These are phyloP conservation scores for Porites lobata DNA, from an alignment of 92 coral and sea anemone genomes.

Conservation along the genomic window DNA sequence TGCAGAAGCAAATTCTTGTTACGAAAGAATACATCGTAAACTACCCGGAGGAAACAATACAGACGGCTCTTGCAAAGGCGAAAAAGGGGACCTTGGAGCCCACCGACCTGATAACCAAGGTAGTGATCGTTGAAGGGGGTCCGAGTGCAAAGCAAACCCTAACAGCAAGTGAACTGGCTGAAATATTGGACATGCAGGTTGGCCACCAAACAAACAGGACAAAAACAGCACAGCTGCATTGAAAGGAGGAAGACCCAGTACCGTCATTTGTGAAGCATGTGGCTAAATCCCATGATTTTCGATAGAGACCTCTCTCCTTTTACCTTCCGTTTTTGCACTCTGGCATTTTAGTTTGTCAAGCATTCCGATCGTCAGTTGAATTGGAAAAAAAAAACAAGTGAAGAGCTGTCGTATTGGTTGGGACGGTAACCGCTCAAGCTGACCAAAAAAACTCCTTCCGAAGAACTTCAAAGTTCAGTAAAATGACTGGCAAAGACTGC, in stretches of 20 bases:
- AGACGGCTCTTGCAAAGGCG: slow-evolving; percentile 33
- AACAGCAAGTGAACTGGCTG: slow-evolving; percentile 93
- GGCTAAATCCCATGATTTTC: no score
- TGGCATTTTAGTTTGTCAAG: background rate
- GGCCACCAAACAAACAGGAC: slow-evolving; percentile 68
- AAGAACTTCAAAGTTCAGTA: no score
- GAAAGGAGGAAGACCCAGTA: background rate
- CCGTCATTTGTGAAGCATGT: no score
- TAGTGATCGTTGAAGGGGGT: slow-evolving; percentile 78
- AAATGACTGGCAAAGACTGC: no score
- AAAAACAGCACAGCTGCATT: slow-evolving; percentile 36
- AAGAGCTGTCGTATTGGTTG: background rate
- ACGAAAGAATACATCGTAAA: slow-evolving; percentile 80
- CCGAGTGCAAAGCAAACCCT: slow-evolving; percentile 57
- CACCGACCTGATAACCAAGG: slow-evolving; percentile 68
- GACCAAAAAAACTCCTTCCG: no score
- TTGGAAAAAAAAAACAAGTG: background rate
- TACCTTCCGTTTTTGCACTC: no score
- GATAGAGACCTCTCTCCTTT: no score
- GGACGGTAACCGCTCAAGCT: no score
- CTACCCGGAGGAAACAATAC: slow-evolving; percentile 49
- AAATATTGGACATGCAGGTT: slow-evolving; percentile 88
- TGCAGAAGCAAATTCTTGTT: slow-evolving; percentile 81
- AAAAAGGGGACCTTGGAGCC: slow-evolving; percentile 66
- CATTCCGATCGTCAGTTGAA: background rate